Evolutionary conservation across 2,113 vertebrate genomes (phyloP), one percentile per base, ranked within the genome.

Genomic region (Podarcis cretensis): DNA sequence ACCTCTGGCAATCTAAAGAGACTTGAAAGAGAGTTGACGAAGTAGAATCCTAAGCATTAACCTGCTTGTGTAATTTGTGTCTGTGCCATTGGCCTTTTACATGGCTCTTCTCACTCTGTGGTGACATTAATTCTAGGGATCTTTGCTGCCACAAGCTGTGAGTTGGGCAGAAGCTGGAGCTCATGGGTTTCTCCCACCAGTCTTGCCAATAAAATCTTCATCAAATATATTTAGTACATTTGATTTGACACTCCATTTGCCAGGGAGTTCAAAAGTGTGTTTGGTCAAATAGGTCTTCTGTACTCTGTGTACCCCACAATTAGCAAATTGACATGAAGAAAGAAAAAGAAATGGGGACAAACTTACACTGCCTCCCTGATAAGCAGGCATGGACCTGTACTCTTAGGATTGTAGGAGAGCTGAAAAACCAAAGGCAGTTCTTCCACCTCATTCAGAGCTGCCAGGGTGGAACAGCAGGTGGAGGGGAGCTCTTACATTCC

Each of bases 11-110:
- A 87, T 81, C 76, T 27, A 25, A 16, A 83, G 82, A 92, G 87
- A 87, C 30, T 30, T 25, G 87, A 89, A 92, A 90, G 14, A 74
- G 91, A 88, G 59, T 35, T 40, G 59, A 3, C 43, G n/a, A 89
- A 87, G 13, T 20, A 18, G 1, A 71, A 16, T 48, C 87, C 68
- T 81, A 69, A n/a, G 30, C 90, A 48, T 20, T 43, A 13, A 23
- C 5, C 87, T 69, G 74, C 32, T 84, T 54, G 76, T 20, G 1
- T 21, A 6, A 63, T 48, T 32, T 57, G 54, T 40, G 90, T 90
- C 32, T 86, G 35, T 6, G 79, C 78, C 0, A 0, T 77, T 16
- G 3, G 78, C 14, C 27, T 10, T 73, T 10, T 69, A 82, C 43
- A 90, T 74, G 87, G 40, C 25, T 23, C 35, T 37, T 13, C 8